Percentiles rank a stretch among this genome's conserved stretches.
phyloP scores from a whole-genome alignment of 2,113 vertebrate genomes.

The Oreocharis arfaki region DNA sequence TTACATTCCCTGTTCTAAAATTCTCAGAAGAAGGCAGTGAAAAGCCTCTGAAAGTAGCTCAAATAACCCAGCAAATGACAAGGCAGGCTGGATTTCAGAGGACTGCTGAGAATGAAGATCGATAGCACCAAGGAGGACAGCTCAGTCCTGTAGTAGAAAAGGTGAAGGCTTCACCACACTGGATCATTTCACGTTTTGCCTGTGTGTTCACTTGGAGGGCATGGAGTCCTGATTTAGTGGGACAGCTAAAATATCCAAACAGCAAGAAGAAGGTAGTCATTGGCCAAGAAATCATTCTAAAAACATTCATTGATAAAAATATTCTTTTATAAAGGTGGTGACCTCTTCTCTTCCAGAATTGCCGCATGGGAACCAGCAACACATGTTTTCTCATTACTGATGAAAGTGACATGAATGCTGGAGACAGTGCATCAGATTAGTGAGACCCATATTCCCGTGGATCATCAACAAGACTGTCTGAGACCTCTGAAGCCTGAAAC shows the following conservation, averaged over 20 bases:
- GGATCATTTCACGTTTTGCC: not conserved
- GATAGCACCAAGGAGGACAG: not conserved
- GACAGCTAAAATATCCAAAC: not conserved
- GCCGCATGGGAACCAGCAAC: not conserved
- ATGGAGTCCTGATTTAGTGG: not conserved
- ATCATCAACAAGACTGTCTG: not conserved
- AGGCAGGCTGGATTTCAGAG: not conserved
- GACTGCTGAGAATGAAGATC: not conserved
- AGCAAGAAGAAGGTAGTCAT: not conserved
- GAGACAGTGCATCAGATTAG: not conserved
- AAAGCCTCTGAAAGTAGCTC: not conserved
- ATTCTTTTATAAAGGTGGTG: not conserved
- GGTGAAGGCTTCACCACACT: accelerated
- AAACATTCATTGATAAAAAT: not conserved
- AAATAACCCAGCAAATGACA: not conserved
- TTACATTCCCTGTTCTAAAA: not conserved
- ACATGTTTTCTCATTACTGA: not conserved
- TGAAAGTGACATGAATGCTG: not conserved
- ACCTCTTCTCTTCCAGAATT: not conserved
- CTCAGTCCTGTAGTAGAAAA: not conserved
- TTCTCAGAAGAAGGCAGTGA: not conserved
- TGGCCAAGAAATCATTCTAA: not conserved
- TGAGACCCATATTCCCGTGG: not conserved
- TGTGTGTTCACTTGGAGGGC: not conserved
- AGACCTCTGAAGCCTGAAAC: not conserved